phyloP scores from a whole-genome alignment of 2,113 vertebrate genomes.

The Andinoacara biseriatus region DNA sequence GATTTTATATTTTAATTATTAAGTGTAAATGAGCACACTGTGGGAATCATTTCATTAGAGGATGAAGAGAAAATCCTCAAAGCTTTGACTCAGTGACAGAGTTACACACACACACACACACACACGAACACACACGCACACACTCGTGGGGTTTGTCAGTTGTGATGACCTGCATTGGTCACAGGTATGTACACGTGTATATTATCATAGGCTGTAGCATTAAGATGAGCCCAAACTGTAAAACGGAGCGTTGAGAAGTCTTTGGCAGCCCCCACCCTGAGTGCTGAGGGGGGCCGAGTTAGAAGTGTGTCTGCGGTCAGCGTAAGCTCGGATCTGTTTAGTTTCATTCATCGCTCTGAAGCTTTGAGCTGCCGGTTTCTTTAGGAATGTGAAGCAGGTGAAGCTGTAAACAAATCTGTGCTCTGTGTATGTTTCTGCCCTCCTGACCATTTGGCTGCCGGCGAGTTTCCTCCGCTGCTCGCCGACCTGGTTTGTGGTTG shows the following conservation, averaged over 20 bases:
- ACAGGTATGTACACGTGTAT: neutral
- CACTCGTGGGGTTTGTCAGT: neutral
- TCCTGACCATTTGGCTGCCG: neutral
- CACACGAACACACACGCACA: too few species aligned
- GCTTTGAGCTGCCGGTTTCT: neutral
- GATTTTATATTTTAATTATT: too few species aligned
- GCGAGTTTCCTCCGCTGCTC: neutral
- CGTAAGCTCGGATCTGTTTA: neutral
- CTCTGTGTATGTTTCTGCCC: neutral
- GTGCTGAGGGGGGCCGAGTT: too few species aligned
- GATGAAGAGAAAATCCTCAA: too few species aligned
- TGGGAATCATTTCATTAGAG: too few species aligned
- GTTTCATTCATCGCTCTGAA: neutral
- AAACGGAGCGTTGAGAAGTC: neutral
- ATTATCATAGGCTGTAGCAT: neutral
- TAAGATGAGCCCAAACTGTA: neutral
- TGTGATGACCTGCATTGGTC: neutral
- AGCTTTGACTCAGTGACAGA: neutral
- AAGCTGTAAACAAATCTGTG: neutral
- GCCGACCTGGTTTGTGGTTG: conserved; percentile 1
- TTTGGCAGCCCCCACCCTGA: neutral
- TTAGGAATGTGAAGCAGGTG: neutral
- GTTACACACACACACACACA: neutral
- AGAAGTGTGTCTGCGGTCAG: neutral
- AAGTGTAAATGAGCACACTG: too few species aligned